Evolutionary conservation across 2,113 vertebrate species (phyloP).

Genomic region (Pseudois nayaur): DNA sequence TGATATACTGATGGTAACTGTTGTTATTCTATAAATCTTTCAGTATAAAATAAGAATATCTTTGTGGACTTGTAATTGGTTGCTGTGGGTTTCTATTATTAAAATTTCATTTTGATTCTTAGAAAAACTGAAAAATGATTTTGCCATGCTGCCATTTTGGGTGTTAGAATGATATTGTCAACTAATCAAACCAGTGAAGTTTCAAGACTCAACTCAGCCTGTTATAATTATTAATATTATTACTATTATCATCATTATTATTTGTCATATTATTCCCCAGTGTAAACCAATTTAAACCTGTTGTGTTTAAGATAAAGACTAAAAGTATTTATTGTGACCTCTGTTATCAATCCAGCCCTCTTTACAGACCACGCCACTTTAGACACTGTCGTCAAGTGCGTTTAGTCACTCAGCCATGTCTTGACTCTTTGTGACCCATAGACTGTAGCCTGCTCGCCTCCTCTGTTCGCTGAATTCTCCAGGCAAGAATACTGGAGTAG

Average conservation of each 20-base stretch:
- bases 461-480: neutral
- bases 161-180: neutral
- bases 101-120: conserved; percentile 19
- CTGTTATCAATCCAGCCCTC: neutral
- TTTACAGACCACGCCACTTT: neutral
- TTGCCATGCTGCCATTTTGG: neutral
- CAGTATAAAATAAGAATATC: neutral
- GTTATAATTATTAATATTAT: neutral
- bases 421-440: neutral
- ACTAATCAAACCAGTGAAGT: neutral
- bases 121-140: neutral
- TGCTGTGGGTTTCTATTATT: neutral
- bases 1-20: neutral
- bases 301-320: neutral
- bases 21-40: neutral
- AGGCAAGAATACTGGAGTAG: neutral
- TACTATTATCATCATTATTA: neutral
- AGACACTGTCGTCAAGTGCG: fast-evolving
- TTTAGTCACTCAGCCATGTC: neutral
- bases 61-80: neutral
- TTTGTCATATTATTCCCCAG: neutral
- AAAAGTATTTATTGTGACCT: neutral
- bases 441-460: neutral
- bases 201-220: neutral
- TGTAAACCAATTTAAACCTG: neutral